Conservation (phyloP, 1,140 invertebrate genomes). For the Drosophila lini region DNA sequence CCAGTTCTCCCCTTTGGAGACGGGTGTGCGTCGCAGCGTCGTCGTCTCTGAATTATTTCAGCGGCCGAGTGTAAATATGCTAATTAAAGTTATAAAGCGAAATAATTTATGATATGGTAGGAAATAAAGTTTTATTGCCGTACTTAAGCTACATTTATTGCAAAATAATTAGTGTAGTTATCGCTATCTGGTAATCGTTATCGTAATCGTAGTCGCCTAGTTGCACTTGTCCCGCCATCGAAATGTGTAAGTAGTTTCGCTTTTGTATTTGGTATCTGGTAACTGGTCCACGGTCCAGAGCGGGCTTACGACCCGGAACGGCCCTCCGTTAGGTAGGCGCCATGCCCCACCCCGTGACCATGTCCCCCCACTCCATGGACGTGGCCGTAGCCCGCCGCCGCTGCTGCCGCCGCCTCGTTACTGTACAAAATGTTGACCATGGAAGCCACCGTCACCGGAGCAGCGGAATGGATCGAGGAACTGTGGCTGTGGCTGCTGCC, state of each 20-base stretch:
- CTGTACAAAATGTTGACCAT: conserved; percentile 85
- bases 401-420: conserved; percentile 51
- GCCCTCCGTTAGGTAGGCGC: conserved; percentile 86
- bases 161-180: conserved; percentile 81
- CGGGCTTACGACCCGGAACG: conserved; percentile 61
- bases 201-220: conserved; percentile 41
- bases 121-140: conserved; percentile 81
- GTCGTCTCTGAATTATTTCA: conserved; percentile 38
- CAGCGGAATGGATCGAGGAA: conserved; percentile 69
- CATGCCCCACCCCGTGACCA: conserved; percentile 61
- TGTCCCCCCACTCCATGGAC: conserved; percentile 7
- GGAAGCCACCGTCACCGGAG: conserved; percentile 85
- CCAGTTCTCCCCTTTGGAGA: conserved; percentile 5
- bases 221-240: conserved; percentile 69
- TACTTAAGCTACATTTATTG: conserved; percentile 83
- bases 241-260: conserved; percentile 53
- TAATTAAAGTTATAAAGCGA: conserved; percentile 82
- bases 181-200: conserved; percentile 66
- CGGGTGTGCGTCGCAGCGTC: conserved; percentile 6
- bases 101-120: conserved; percentile 79
- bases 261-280: conserved; percentile 61
- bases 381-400: conserved; percentile 1
- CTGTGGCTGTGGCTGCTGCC: conserved; percentile 50
- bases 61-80: conserved; percentile 70
- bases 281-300: conserved; percentile 31